Base-by-base conservation (phyloP, 2,797 vertebrate genomes). In the Myotis findleyi region DNA sequence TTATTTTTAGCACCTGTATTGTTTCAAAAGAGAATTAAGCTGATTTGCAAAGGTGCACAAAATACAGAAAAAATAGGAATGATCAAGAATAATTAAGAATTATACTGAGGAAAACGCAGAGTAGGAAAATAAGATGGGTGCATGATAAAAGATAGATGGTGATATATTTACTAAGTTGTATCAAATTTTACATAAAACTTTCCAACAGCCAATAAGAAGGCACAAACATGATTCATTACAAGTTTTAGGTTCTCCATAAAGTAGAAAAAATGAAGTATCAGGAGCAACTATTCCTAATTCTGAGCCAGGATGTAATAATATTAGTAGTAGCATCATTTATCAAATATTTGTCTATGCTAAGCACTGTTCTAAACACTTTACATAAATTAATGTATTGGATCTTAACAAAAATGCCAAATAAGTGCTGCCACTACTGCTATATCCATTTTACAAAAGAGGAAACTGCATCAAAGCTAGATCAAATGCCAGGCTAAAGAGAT, bases 221-320 rank as follows among this genome's bases (percentile, higher is more conserved):
- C 41, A 91, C 6, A 91, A 83, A 53, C 14, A 23, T 72, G 66
- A 81, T 55, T 77, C 10, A 8, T 47, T 71, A 57, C 18, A 95
- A 89, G n/a, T 88, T 84, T 94, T 85, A 59, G n/a, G 79, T 87
- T 80, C 30, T 90, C 38, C 38, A 49, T 49, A 79, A 92, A 80
- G 59, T 7, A 62, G 7, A 73, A 93, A 93, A 85, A 87, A 47
- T 8, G 21, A 55, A 84, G 85, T 55, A 87, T 7, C 41, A 89
- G 38, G 10, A 81, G 0, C 17, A 83, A 44, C 27, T 69, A 41
- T 94, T 89, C n/a, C 21, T 95, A 44, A 80, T 71, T 88, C 86
- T 72, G 51, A 91, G 36, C 59, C 5, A 72, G 30, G 59, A 57
- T 11, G 27, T 16, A 44, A 64, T 75, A 89, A 89, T 44, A 75